Evolutionary conservation across 2,797 vertebrate genomes (phyloP), one percentile per base, ranked within the genome.

Genomic region (Cheirogaleus major): DNA sequence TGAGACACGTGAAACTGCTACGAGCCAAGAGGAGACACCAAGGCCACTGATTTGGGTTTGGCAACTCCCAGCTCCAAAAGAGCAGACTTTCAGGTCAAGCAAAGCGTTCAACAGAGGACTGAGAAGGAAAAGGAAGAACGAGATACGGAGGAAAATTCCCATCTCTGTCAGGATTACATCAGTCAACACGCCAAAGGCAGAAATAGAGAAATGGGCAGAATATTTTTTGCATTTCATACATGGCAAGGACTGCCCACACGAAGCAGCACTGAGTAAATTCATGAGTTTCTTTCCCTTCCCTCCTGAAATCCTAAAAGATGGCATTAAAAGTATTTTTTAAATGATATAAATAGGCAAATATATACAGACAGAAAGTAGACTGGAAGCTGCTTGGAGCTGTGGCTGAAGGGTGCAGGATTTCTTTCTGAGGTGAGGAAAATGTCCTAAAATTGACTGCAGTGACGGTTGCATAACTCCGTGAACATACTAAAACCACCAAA

Each of bases 261-360:
- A 82, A 69, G 73, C 25, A 57, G 38, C 18, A 27, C 0, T 13
- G 48, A 55, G 30, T 65, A 32, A 52, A 61, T 73, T 35, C 63
- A 52, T 8, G 61, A 50, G 48, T 57, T 72, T 55, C 92, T 61
- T 57, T 50, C 75, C 32, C 70, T 61, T 32, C n/a, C 63, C 91
- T 38, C 32, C 70, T 35, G 65, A 84, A 84, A 61, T 32, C 67
- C 73, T 75, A 61, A 25, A 73, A 84, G 57, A 94, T 3, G 65
- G 59, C 32, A 70, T 70, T 76, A 35, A 17, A 89, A 81, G 57
- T 72, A 38, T 73, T 93, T 78, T 55, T 73, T 35, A 93, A 76
- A 61, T 72, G 41, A 63, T 59, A 63, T 80, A 95, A 83, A 75
- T 20, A 91, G 80, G 48, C 57, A 50, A 86, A 73, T 41, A 52